Conservation (phyloP, 2,113 vertebrate genomes). For the Tretioscincus oriximinensis region DNA sequence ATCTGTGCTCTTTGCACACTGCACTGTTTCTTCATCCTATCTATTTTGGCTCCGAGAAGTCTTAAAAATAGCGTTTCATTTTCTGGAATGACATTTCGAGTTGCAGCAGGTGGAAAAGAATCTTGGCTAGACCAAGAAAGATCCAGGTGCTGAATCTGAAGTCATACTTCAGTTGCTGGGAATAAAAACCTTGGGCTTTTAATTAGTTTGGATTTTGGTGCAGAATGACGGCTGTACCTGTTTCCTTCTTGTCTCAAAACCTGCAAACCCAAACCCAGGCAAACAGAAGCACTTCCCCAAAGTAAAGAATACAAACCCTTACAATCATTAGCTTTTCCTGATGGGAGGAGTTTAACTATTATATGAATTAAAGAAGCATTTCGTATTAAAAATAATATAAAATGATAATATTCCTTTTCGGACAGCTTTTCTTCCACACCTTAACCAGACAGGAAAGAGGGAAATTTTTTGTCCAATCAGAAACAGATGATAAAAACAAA, state of each 20-base stretch:
- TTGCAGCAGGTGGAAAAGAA: not conserved
- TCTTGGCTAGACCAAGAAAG: not conserved
- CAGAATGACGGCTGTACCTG: not conserved
- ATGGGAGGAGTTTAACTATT: too few relatives aligned
- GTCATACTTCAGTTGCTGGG: not conserved
- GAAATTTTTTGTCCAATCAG: not conserved
- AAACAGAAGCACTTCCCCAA: not conserved
- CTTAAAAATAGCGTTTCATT: not conserved
- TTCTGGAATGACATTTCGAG: not conserved
- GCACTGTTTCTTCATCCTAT: not conserved
- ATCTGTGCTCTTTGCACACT: not conserved
- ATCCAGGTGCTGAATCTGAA: constrained; percentile 18
- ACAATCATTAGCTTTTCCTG: not conserved
- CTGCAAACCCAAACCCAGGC: not conserved
- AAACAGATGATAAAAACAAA: not conserved
- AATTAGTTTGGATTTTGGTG: not conserved
- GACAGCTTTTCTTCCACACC: not conserved
- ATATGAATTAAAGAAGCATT: not conserved
- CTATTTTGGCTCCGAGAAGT: not conserved
- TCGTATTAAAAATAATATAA: not conserved
- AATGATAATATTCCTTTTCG: not conserved
- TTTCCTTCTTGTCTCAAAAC: not conserved
- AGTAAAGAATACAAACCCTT: not conserved
- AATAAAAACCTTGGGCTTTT: not conserved
- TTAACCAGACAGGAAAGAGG: not conserved